Evolutionary conservation across 2,888 invertebrate genomes (phyloP), one percentile per base, ranked within the genome.

Genomic region (Diploptera punctata): DNA sequence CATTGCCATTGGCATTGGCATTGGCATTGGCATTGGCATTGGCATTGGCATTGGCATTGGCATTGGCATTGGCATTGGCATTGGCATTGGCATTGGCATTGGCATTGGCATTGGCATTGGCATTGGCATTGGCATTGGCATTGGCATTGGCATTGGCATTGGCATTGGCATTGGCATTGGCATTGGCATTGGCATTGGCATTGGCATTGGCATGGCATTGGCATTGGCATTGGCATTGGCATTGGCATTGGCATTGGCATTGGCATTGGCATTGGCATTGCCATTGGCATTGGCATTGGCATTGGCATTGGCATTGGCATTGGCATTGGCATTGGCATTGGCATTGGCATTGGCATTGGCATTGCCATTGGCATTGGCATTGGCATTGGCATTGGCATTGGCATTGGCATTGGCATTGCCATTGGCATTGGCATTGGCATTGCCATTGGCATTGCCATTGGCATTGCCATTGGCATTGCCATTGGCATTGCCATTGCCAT

Each of bases 401-500:
- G 9, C 43, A 43, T 43, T 43, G 43, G 9, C 43, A 43, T 43
- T 43, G 43, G 9, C 43, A 43, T 43, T 43, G 43, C 43, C 43
- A 43, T 43, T 43, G 43, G 9, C 43, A 43, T 43, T 43, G 43
- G 9, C 43, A 43, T 43, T 43, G 43, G 9, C 43, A 43, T 43
- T 43, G 43, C 43, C 43, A 43, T 43, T 43, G 43, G 9, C 43
- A 43, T 43, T 43, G 43, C 43, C 43, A 43, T 72, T n/a, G 69
- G 79, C 19, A 77, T 80, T 29, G 68, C 52, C 68, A 31, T 70
- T 69, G 68, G 24, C 43, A 21, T 70, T 54, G 54, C 54, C 54
- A 19, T 52, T 81, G 68, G 78, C 81, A 29, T 79, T 86, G 71
- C 84, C 84, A 18, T 29, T 70, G 68, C 38, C 70, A 71, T 70